Base-by-base conservation (phyloP, 2,888 invertebrate genomes). In the Campoletis raptor region DNA sequence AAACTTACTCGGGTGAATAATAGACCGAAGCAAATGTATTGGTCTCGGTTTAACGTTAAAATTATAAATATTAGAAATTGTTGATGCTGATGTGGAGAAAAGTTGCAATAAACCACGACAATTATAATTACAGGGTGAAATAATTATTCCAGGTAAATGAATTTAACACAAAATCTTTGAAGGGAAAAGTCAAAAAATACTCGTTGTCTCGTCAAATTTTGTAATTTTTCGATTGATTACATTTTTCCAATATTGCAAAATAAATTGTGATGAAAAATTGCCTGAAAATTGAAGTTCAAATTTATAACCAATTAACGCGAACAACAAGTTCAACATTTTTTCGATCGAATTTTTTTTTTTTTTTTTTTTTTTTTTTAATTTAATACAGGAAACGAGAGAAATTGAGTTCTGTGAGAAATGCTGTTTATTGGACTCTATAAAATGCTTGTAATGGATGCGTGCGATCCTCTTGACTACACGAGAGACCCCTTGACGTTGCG, bases 1-100 rank as follows among this genome's bases (percentile, higher is more conserved):
- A 61, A 72, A 81, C 77, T 82, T 54, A 79, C 61, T 72, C 52
- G 78, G 57, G 73, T 67, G 79, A 70, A 76, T 67, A 67, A 45
- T 66, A 70, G 73, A 74, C 66, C 24, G 54, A 45, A 45, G 21
- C 64, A 73, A 78, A 37, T 79, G 73, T 57, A 45, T 48, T 79
- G 79, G 64, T 61, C 52, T 48, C 40, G 54, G 52, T 24, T 40
- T 40, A 21, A 30, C 52, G 24, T 18, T 7, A 18, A 48, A 45
- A 48, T 48, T 18, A 0, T 6, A 12, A 6, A 15, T 4, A 15
- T 30, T 61, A 5, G 12, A 30, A 30, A 61, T 30, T 0, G 4
- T 37, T 5, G 37, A 37, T 7, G 15, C 12, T 30, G 57, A 61
- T 5, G 4, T 24, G 5, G n/a, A n/a, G n/a, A n/a, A 30, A 61